Conservation (phyloP, 2,113 vertebrate genomes). For the Microcebus ravelobensis region DNA sequence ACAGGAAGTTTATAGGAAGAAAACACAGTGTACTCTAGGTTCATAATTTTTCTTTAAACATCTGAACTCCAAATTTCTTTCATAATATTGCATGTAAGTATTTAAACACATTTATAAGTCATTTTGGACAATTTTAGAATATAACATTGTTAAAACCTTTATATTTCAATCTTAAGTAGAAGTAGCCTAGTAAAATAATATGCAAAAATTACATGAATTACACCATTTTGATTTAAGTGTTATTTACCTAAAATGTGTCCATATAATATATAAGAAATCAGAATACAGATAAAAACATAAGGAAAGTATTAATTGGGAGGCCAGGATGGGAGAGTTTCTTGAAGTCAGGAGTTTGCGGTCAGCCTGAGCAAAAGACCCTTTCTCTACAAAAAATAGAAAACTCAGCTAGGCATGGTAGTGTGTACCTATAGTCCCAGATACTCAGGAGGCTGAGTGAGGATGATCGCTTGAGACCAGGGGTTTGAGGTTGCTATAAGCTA, state of each 20-base stretch:
- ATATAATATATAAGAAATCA: not conserved
- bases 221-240: not conserved
- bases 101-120: not conserved
- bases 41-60: not conserved
- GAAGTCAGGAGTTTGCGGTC: too few species aligned
- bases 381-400: too few species aligned
- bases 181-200: not conserved
- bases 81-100: not conserved
- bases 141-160: not conserved
- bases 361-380: too few species aligned
- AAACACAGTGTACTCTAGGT: not conserved
- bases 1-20: not conserved
- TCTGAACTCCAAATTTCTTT: not conserved
- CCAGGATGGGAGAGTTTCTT: too few species aligned
- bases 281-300: not conserved
- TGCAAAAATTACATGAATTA: not conserved
- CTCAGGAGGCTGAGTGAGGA: too few species aligned
- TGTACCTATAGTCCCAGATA: too few species aligned
- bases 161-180: not conserved
- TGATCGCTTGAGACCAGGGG: too few species aligned
- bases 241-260: not conserved
- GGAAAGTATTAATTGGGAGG: too few species aligned
- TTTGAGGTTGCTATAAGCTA: too few species aligned
- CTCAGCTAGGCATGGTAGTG: too few species aligned
- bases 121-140: not conserved